Conservation (phyloP, 2,888 invertebrate species). For the Zygogramma bicolorata region DNA sequence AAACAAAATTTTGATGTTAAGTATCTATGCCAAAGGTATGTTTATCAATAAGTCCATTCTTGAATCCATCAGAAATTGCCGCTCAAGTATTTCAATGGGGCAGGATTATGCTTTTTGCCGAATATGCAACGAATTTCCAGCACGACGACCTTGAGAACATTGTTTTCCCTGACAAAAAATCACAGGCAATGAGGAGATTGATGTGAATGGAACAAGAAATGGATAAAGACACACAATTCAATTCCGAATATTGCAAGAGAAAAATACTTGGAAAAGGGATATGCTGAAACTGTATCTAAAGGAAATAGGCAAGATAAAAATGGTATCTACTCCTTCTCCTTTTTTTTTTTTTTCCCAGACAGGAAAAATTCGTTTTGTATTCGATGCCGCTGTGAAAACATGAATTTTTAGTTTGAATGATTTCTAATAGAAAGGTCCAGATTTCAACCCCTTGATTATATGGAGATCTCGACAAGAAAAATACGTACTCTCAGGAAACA, state of each 20-base stretch:
- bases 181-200: neutral
- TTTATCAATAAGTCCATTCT: neutral
- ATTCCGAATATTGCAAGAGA: neutral
- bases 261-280: neutral
- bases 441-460: neutral
- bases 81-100: neutral
- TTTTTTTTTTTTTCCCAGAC: neutral
- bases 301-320: neutral
- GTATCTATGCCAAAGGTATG: neutral
- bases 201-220: neutral
- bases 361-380: neutral
- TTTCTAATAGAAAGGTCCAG: neutral
- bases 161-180: neutral
- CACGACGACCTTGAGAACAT: neutral
- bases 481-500: neutral
- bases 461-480: neutral
- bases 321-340: neutral
- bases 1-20: neutral
- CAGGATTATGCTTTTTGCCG: neutral
- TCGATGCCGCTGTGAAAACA: neutral
- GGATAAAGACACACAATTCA: neutral
- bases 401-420: neutral
- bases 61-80: neutral
- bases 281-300: neutral
- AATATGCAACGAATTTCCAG: neutral